These are phyloP conservation scores for Dendrolimus punctatus DNA, from an alignment of 1,140 invertebrate genomes.

Conservation along the genomic window DNA sequence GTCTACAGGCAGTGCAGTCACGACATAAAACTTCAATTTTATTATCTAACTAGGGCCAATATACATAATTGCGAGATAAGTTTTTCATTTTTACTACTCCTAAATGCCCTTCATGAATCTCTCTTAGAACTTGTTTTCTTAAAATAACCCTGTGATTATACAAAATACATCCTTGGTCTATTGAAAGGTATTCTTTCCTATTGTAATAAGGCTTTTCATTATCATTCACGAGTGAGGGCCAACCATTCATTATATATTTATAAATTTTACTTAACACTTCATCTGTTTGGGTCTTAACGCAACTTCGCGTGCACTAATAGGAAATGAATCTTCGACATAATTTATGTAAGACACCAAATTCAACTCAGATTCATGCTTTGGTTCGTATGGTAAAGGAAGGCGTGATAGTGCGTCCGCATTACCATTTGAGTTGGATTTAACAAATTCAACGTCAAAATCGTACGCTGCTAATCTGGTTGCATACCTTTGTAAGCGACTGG, in stretches of 20 bases:
- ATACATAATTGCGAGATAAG: conserved; percentile 1
- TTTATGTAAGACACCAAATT: neutral
- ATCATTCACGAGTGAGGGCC: conserved; percentile 1
- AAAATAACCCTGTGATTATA: neutral
- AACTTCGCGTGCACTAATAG: neutral
- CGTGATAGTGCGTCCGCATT: conserved; percentile 1
- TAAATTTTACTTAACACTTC: conserved; percentile 2
- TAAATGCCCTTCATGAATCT: conserved; percentile 3
- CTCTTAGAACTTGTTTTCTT: neutral
- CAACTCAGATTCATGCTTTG: neutral
- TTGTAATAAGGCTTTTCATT: conserved; percentile 3
- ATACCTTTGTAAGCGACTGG: neutral
- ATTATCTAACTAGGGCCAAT: neutral
- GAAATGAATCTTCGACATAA: neutral
- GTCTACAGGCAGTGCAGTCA: too few species aligned
- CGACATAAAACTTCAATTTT: too few species aligned
- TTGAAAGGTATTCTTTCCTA: neutral
- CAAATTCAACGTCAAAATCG: neutral
- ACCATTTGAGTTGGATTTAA: neutral
- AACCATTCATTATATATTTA: neutral
- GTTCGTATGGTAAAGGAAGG: neutral
- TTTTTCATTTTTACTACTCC: conserved; percentile 2
- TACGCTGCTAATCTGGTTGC: conserved; percentile 1
- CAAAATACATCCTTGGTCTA: conserved; percentile 4
- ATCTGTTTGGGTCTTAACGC: too few species aligned